Evolutionary conservation across 2,888 invertebrate species (phyloP).

Genomic region (Sarcophaga carnaria): DNA sequence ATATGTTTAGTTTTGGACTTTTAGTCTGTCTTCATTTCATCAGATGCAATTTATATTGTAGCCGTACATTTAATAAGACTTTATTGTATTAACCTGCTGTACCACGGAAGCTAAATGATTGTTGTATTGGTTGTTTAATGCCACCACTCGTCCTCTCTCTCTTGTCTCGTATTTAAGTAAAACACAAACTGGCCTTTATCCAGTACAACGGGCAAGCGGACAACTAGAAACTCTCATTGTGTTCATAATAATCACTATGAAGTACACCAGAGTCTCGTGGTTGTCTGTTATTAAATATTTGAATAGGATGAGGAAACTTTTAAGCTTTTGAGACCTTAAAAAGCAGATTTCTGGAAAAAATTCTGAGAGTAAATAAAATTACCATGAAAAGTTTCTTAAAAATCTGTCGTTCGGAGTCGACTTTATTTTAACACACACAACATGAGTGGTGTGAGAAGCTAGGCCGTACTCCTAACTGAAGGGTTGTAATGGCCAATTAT

Average conservation of each 20-base stretch:
- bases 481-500: too few relatives aligned
- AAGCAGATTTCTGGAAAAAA: too few relatives aligned
- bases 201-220: conserved; percentile 12
- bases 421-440: too few relatives aligned
- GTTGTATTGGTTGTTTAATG: conserved; percentile 59
- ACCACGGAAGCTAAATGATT: conserved; percentile 68
- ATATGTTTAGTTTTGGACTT: conserved; percentile 32
- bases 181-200: conserved; percentile 39
- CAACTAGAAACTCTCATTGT: conserved; percentile 60
- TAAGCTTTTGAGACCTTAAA: too few relatives aligned
- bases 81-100: conserved; percentile 66
- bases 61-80: conserved; percentile 60
- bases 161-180: not conserved
- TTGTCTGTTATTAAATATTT: not conserved
- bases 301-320: too few relatives aligned
- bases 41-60: conserved; percentile 40
- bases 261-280: not conserved
- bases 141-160: conserved; percentile 29
- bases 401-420: too few relatives aligned
- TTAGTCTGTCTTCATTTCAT: conserved; percentile 50
- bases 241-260: conserved; percentile 33
- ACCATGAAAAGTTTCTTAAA: too few relatives aligned
- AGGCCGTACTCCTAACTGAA: too few relatives aligned
- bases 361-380: too few relatives aligned
- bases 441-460: too few relatives aligned